These are phyloP conservation scores for Habropoda laboriosa DNA, from an alignment of 1,140 invertebrate species.

Conservation along the genomic window DNA sequence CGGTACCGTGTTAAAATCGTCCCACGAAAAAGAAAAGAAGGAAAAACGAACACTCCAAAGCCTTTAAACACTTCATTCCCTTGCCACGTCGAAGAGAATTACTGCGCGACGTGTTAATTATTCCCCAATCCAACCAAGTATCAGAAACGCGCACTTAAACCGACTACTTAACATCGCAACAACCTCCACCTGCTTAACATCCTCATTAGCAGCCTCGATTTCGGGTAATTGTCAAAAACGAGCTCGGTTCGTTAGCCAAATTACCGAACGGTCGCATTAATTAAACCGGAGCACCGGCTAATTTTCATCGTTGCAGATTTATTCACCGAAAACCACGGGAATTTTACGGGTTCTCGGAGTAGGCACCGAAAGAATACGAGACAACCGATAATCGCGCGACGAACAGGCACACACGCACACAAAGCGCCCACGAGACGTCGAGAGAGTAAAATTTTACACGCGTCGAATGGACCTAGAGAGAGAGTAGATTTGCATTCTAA, in stretches of 20 bases:
- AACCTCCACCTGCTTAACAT: too few species aligned
- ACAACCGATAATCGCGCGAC: background rate
- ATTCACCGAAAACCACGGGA: background rate
- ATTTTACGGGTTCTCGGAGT: background rate
- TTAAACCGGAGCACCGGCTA: background rate
- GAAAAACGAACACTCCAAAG: too few species aligned
- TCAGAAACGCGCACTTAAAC: background rate
- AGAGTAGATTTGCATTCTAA: conserved; percentile 76
- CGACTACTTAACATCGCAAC: too few species aligned
- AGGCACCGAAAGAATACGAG: background rate
- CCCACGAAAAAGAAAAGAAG: too few species aligned
- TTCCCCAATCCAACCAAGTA: background rate
- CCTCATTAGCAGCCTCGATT: background rate
- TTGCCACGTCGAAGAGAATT: background rate
- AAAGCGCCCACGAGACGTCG: too few species aligned
- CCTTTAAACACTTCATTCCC: background rate
- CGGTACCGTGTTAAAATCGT: background rate
- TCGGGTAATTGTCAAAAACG: background rate
- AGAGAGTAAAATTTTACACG: background rate
- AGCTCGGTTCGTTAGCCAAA: background rate
- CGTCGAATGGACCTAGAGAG: background rate
- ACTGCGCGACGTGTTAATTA: background rate
- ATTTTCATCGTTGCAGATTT: background rate
- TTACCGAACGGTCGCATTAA: background rate
- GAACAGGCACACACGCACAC: too few species aligned